These are phyloP conservation scores for Wiebesia pumilae DNA, from an alignment of 1,140 invertebrate species.

Conservation along the genomic window DNA sequence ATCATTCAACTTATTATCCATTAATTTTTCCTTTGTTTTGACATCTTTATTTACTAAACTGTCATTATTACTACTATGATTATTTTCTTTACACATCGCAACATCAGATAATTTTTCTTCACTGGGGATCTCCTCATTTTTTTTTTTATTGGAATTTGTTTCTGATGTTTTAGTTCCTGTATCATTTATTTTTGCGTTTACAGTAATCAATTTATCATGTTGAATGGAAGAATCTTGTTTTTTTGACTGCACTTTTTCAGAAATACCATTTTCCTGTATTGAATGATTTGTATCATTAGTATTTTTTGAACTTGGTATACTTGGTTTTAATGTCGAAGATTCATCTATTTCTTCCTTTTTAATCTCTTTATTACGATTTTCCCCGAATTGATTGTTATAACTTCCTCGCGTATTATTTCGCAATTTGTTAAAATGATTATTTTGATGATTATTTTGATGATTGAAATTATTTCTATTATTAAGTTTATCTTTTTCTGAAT, in stretches of 20 bases:
- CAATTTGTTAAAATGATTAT: conserved; percentile 45
- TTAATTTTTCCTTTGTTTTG: not conserved
- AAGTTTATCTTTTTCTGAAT: conserved; percentile 48
- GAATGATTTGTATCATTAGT: conserved; percentile 23
- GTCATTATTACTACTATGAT: conserved; percentile 1
- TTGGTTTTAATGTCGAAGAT: conserved; percentile 42
- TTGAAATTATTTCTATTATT: conserved; percentile 43
- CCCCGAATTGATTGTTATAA: conserved; percentile 20
- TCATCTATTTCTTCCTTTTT: conserved; percentile 36
- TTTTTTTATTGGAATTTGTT: not conserved
- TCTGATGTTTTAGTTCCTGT: not conserved
- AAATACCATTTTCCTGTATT: conserved; percentile 37
- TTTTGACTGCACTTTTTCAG: not conserved
- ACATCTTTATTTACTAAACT: not conserved
- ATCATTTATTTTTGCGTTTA: conserved; percentile 1
- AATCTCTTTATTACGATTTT: conserved; percentile 16
- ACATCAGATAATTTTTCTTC: conserved; percentile 1
- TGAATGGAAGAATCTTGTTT: conserved; percentile 5
- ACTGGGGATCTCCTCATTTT: not conserved
- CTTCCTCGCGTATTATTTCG: conserved; percentile 14
- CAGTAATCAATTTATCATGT: conserved; percentile 3
- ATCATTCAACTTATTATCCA: not conserved
- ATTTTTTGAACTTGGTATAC: conserved; percentile 8
- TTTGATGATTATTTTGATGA: conserved; percentile 45
- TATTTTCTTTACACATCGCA: not conserved